Evolutionary conservation across 2,113 vertebrate genomes (phyloP), one percentile per base, ranked within the genome.

Genomic region (human (Homo sapiens)): DNA sequence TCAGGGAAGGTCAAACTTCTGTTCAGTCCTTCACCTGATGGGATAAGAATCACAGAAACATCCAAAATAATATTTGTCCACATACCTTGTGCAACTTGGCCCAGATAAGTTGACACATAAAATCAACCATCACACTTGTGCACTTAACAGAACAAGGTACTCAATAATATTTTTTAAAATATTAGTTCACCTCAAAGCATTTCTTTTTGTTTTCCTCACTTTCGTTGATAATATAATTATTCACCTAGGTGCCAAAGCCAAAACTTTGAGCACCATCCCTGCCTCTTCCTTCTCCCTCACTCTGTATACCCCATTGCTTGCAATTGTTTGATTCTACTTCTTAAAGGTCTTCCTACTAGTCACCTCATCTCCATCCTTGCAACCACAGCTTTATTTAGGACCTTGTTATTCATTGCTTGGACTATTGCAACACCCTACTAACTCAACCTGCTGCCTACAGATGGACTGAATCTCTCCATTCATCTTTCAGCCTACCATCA

Each of bases 351-450:
- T 66, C 35, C 76, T 84, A 52, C 97, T 92, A 90, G 84, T 96
- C 81, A 78, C 70, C 52, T 96, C 64, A 93, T 35, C 79, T 96
- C 89, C 52, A 81, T 89, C 13, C 79, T 95, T 32, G 10, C 76
- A 22, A 90, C 84, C 84, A 90, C 50, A 68, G 80, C 84, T 92
- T 97, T 96, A 96, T 96, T 97, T 97, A 97, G 96, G 66, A 78
- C n/a, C 95, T 81, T 96, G 90, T 98, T 93, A 84, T 85, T 72
- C 96, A 84, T 95, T 96, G 70, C 94, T 84, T 95, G 40, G 80
- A 96, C 95, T 73, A 92, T 76, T 87, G 40, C 88, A 94, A 96
- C 94, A 97, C 93, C 80, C 94, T 93, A 78, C 94, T 98, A 98
- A 97, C 90, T 97, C 96, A 98, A 93, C 89, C 94, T 96, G 68